These are phyloP conservation scores for Phalacrocorax brasilianus DNA, from an alignment of 2,113 vertebrate species.

Conservation along the genomic window DNA sequence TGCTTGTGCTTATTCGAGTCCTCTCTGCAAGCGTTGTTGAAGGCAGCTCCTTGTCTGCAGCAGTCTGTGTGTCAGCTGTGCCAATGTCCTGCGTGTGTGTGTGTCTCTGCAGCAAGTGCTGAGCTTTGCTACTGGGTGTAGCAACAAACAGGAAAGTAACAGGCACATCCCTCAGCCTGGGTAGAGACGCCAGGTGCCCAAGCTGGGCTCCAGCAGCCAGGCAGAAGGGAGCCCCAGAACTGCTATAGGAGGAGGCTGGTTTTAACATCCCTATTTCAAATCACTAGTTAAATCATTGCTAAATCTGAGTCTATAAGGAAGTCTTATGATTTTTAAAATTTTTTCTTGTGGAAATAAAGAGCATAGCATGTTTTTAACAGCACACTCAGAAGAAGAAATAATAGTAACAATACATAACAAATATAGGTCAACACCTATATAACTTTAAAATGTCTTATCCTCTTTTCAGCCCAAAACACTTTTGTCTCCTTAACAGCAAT, in stretches of 20 bases:
- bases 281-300: background rate
- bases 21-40: background rate
- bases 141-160: background rate
- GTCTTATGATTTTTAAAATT: background rate
- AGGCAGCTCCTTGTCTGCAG: background rate
- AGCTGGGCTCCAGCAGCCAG: background rate
- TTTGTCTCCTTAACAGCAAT: background rate
- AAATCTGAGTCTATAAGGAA: background rate
- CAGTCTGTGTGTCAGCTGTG: accelerated
- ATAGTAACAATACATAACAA: background rate
- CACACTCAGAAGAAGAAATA: background rate
- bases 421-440: background rate
- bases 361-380: background rate
- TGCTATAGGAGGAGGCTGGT: accelerated
- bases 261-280: background rate
- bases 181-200: accelerated
- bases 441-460: background rate
- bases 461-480: background rate
- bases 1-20: background rate
- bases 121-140: background rate
- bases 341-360: background rate
- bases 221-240: background rate
- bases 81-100: accelerated
- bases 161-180: accelerated
- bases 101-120: background rate